These are phyloP conservation scores for Nasua narica DNA, from an alignment of 2,797 vertebrate genomes.

Conservation along the genomic window DNA sequence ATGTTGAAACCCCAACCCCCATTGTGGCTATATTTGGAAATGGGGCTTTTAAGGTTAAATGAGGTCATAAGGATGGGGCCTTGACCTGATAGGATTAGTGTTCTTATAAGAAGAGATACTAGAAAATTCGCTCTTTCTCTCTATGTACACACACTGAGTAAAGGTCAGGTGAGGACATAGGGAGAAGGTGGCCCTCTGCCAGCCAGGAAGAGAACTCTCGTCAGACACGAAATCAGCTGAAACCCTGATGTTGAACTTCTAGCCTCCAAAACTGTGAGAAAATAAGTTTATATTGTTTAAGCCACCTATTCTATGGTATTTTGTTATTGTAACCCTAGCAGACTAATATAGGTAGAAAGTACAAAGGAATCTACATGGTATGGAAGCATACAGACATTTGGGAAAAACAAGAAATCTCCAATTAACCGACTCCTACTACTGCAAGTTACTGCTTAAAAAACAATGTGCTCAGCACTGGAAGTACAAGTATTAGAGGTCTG, in stretches of 20 bases:
- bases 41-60: not conserved
- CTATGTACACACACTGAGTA: not conserved
- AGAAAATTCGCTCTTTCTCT: not conserved
- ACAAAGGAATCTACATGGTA: not conserved
- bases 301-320: not conserved
- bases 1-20: not conserved
- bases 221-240: not conserved
- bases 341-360: not conserved
- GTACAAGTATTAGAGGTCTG: not conserved
- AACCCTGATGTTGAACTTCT: not conserved
- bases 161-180: not conserved
- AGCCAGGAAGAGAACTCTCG: not conserved
- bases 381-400: not conserved
- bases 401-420: not conserved
- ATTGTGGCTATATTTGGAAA: not conserved
- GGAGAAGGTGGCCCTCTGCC: not conserved
- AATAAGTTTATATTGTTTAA: not conserved
- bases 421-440: not conserved
- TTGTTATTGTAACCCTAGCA: not conserved
- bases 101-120: not conserved
- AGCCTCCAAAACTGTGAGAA: not conserved
- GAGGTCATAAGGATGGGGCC: not conserved
- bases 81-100: not conserved
- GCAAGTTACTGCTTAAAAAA: not conserved
- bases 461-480: not conserved